Base-by-base conservation (phyloP, 1,140 invertebrate genomes). In the Drosophila auraria region DNA sequence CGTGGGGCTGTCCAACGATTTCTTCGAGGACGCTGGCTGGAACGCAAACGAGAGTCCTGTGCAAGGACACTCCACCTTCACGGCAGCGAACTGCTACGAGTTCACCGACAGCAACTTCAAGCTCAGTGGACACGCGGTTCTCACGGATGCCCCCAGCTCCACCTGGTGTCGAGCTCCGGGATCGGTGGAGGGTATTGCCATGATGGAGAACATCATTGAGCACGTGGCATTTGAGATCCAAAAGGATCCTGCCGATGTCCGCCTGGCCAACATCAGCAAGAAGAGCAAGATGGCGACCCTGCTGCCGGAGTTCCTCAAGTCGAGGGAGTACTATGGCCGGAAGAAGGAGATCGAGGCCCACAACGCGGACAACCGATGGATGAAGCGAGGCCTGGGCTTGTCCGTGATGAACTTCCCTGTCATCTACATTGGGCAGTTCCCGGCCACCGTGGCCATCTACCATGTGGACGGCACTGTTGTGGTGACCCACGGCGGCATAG, bases 161-260 rank as follows among this genome's bases (percentile, higher is more conserved):
- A 95, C 95, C 0, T 96, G 93, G 83, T 93, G 92, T 50, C 91
- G 94, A 40, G 94, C 95, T 12, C 96, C 96, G 42, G 96, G 95
- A 40, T 94, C 94, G 0, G 93, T 95, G 5, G 96, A 97, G 93
- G 95, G 93, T 27, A 91, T 96, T 8, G 94, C 94, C 12, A 94
- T 96, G 83, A 95, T 95, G 57, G 97, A 98, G 93, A 94, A 94
- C 54, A 95, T 98, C 15, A 96, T 98, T 94, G 97, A 98, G 78
- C 96, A 97, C 83, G 96, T 98, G 68, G 95, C 97, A 0, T 94
- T 94, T 60, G 93, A 92, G 50, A 78, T 96, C 3, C 93, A 95
- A 12, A 94, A 95, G 66, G 97, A 98, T 93, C 95, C 97, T 0
- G 72, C 96, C 1, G 95, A 96, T 44, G 94, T 97, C 0, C 93